Evolutionary conservation across 2,797 vertebrate genomes (phyloP).

Genomic region (Neosilurus mollespiculum): DNA sequence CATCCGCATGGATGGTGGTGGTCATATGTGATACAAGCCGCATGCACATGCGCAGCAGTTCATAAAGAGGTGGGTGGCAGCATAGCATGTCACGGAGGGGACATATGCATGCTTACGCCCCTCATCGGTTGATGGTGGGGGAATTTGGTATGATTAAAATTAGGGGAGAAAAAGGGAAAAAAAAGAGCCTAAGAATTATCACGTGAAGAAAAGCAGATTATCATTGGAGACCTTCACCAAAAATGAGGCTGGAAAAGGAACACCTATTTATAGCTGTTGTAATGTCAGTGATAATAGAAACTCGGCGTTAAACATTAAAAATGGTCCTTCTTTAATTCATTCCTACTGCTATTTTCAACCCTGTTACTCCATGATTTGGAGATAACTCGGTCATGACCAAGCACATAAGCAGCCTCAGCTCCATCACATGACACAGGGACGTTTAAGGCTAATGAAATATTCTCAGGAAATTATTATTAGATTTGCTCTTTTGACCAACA

Average conservation of each 20-base stretch:
- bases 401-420: background rate
- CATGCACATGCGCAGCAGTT: no score
- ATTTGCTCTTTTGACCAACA: background rate
- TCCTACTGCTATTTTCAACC: background rate
- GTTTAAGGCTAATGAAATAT: background rate
- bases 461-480: background rate
- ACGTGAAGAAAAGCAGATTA: background rate
- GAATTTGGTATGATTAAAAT: no score
- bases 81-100: no score
- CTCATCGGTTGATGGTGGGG: no score
- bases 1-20: no score
- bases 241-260: background rate
- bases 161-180: background rate
- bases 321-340: background rate
- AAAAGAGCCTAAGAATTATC: background rate
- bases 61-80: no score
- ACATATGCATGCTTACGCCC: no score
- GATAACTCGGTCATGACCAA: background rate
- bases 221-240: background rate
- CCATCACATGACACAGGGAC: background rate
- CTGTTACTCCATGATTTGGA: background rate
- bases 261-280: background rate
- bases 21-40: no score
- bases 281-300: background rate
- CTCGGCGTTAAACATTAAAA: background rate